phyloP scores from a whole-genome alignment of 92 coral and sea anemone species.

The Zoanthus solanderi region DNA sequence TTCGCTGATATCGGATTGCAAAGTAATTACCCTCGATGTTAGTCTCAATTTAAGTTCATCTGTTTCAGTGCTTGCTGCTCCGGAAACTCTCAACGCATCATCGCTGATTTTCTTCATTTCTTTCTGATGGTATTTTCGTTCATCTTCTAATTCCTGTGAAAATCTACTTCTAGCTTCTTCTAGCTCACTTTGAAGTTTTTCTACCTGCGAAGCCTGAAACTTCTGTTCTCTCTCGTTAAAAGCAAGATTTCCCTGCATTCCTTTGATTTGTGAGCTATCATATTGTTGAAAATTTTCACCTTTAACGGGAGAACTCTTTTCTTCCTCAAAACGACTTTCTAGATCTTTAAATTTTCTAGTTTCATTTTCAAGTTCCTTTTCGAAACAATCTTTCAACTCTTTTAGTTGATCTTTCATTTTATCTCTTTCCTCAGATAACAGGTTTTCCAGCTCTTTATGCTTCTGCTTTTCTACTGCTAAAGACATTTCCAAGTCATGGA shows the following conservation, averaged over 20 bases:
- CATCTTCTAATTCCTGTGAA: slow-evolving; percentile 73
- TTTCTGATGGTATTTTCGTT: slow-evolving; percentile 69
- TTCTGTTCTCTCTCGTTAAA: slow-evolving; percentile 71
- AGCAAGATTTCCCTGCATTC: slow-evolving; percentile 58
- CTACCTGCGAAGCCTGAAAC: slow-evolving; percentile 58
- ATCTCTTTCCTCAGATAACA: slow-evolving; percentile 42
- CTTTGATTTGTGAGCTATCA: slow-evolving; percentile 40
- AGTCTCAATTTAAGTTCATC: slow-evolving; percentile 90
- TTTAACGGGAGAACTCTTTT: slow-evolving; percentile 2
- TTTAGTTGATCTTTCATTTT: slow-evolving; percentile 26
- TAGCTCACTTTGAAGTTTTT: slow-evolving; percentile 73
- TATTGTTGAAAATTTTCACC: background rate
- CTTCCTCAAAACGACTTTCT: slow-evolving; percentile 29
- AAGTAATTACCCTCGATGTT: slow-evolving; percentile 93
- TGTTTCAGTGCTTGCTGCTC: slow-evolving; percentile 78
- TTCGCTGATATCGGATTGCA: slow-evolving; percentile 98
- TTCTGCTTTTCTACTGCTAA: slow-evolving; percentile 71
- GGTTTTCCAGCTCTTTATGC: slow-evolving; percentile 66
- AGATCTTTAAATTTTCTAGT: slow-evolving; percentile 20
- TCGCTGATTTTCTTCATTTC: slow-evolving; percentile 91
- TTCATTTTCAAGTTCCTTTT: slow-evolving; percentile 12
- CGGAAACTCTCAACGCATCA: slow-evolving; percentile 77
- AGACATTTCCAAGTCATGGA: slow-evolving; percentile 76
- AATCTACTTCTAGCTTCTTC: slow-evolving; percentile 71
- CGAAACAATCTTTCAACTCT: slow-evolving; percentile 14